These are phyloP conservation scores for Rhinolophus sinicus DNA, from an alignment of 2,113 vertebrate genomes.

Conservation along the genomic window DNA sequence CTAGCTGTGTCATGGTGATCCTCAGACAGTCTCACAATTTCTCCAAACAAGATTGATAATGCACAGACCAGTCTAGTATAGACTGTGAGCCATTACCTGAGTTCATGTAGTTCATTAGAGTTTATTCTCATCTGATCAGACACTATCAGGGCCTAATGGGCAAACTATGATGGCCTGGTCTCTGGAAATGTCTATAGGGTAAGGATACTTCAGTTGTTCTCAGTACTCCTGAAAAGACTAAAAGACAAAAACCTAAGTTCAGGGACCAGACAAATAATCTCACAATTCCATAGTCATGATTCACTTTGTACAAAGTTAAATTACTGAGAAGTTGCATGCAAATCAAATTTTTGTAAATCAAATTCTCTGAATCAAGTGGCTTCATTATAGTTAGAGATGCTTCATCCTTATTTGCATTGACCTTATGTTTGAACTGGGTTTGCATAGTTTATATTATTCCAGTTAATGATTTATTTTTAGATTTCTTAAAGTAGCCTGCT, in stretches of 20 bases:
- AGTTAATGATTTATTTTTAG: constrained; percentile 36
- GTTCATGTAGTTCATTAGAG: not conserved
- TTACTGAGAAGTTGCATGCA: not conserved
- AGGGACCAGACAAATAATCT: not conserved
- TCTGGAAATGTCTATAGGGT: not conserved
- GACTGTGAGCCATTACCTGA: not conserved
- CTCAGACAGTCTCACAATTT: not conserved
- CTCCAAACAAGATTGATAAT: not conserved
- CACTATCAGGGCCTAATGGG: not conserved
- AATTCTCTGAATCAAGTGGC: constrained; percentile 11
- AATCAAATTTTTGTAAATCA: constrained; percentile 48
- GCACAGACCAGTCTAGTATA: not conserved
- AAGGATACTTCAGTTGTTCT: not conserved
- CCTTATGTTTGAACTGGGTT: constrained; percentile 48
- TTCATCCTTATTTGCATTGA: constrained; percentile 42
- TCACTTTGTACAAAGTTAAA: not conserved
- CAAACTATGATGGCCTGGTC: not conserved
- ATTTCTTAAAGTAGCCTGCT: not conserved
- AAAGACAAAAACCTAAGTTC: not conserved
- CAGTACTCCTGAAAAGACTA: not conserved
- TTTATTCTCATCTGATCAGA: not conserved
- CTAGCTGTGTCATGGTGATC: not conserved
- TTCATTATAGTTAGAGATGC: constrained; percentile 15
- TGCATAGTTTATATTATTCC: constrained; percentile 4
- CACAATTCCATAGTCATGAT: not conserved